Evolutionary conservation across 2,888 invertebrate species (phyloP), one percentile per base, ranked within the genome.

Genomic region (Keiferia lycopersicella): DNA sequence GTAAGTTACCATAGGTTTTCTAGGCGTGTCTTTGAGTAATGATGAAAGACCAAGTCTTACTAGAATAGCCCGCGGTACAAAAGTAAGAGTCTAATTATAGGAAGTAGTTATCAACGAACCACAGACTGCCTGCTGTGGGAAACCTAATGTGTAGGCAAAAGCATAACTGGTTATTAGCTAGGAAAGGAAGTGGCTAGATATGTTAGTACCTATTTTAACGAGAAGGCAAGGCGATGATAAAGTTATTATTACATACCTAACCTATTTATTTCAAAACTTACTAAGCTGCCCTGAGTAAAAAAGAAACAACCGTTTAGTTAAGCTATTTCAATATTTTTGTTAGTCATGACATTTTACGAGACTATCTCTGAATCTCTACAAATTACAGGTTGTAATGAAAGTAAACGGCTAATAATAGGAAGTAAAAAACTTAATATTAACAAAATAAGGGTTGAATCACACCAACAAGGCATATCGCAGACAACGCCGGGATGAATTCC

Each of bases 51-150:
- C n/a, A 41, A 41, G 14, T 41, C 41, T 14, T 14, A 56, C 8
- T 26, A 53, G 26, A 26, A 30, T n/a, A n/a, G 22, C 30, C 7
- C 26, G 1, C 26, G 34, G n/a, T 6, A 30, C 3, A 34, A 53
- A 39, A 66, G 66, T 64, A 67, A 65, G 65, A 65, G 62, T 64
- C 59, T 66, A 66, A 67, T 67, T 62, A 63, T 63, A 62, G 68
- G 65, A 67, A 65, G 59, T n/a, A n/a, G n/a, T n/a, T n/a, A n/a
- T 50, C 20, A 20, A 45, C 58, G 22, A 65, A 63, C 53, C 63
- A 34, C 64, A 45, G 57, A 30, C 7, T 38, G 20, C 34, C 56
- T 26, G 53, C 50, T 39, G 50, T 20, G 26, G 59, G 39, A 51
- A 53, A n/a, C 11, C 50, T 50, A 18, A 11, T 3, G 50, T 50